Conservation (phyloP, 2,113 vertebrate species). For the Halichoeres trimaculatus region DNA sequence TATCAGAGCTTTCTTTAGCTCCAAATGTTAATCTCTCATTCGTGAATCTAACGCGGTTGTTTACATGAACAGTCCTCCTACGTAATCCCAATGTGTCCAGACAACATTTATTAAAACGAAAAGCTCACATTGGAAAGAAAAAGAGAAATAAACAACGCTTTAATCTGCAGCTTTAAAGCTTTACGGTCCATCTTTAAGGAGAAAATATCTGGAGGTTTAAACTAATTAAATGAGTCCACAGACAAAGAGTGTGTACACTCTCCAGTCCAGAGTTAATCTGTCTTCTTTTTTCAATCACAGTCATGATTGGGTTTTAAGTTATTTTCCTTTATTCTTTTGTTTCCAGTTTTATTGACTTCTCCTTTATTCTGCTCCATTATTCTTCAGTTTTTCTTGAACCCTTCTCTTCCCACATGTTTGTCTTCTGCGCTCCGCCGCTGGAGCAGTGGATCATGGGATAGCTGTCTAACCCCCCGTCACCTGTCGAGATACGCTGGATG, state of each 20-base stretch:
- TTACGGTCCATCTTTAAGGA: neutral
- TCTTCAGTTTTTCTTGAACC: slow-evolving; percentile 9
- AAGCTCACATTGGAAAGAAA: neutral
- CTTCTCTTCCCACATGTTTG: slow-evolving; percentile 16
- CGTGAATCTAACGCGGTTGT: neutral
- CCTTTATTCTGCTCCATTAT: slow-evolving; percentile 7
- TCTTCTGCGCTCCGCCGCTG: slow-evolving; percentile 16
- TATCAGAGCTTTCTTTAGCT: neutral
- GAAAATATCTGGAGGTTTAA: slow-evolving; percentile 12
- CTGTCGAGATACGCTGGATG: slow-evolving; percentile 65
- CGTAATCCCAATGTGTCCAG: neutral
- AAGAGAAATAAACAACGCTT: neutral
- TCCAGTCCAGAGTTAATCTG: neutral
- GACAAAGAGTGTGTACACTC: neutral
- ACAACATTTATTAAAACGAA: neutral
- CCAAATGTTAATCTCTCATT: neutral
- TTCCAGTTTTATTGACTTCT: too few relatives aligned
- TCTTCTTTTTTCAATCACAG: neutral
- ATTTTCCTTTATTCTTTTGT: too few relatives aligned
- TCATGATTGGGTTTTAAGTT: neutral
- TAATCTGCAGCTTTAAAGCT: neutral
- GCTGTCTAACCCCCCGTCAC: slow-evolving; percentile 68
- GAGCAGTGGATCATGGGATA: slow-evolving; percentile 60
- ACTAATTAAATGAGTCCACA: slow-evolving; percentile 16
- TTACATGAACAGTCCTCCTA: neutral